phyloP scores from a whole-genome alignment of 2,888 invertebrate species.

The Tenthredo notha region DNA sequence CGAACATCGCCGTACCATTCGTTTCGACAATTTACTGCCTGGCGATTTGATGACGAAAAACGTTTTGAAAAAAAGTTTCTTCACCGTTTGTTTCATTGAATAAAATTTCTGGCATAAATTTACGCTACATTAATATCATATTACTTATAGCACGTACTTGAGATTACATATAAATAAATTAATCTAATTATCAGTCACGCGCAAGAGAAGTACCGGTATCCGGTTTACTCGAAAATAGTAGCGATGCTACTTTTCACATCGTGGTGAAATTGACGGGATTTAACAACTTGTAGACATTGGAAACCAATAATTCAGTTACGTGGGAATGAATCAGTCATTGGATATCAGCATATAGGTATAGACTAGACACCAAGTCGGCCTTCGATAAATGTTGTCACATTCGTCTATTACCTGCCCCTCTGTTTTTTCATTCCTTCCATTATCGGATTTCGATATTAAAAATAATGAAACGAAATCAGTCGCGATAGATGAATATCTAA shows the following conservation, averaged over 20 bases:
- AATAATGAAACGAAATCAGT: conserved; percentile 8
- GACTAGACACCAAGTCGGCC: background rate
- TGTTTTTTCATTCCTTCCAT: background rate
- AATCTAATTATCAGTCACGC: background rate
- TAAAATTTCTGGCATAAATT: background rate
- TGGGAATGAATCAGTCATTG: conserved; percentile 15
- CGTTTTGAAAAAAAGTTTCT: background rate
- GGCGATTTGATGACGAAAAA: background rate
- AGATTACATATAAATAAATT: background rate
- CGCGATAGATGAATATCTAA: background rate
- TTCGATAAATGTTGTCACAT: conserved; percentile 18
- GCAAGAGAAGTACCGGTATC: background rate
- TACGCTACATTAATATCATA: background rate
- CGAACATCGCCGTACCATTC: background rate
- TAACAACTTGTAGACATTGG: conserved; percentile 30
- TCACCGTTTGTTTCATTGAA: background rate
- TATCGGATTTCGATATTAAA: conserved; percentile 11
- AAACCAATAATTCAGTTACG: conserved; percentile 31
- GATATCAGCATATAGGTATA: background rate
- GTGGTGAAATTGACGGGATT: background rate
- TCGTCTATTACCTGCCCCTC: background rate
- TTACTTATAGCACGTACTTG: background rate
- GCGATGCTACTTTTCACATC: background rate
- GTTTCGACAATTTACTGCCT: background rate
- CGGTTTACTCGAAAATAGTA: background rate